Evolutionary conservation across 37 sponge, comb jelly and placozoan species (phyloP), one percentile per base, ranked within the genome.

Genomic region (Halisarca cf. caerulea): DNA sequence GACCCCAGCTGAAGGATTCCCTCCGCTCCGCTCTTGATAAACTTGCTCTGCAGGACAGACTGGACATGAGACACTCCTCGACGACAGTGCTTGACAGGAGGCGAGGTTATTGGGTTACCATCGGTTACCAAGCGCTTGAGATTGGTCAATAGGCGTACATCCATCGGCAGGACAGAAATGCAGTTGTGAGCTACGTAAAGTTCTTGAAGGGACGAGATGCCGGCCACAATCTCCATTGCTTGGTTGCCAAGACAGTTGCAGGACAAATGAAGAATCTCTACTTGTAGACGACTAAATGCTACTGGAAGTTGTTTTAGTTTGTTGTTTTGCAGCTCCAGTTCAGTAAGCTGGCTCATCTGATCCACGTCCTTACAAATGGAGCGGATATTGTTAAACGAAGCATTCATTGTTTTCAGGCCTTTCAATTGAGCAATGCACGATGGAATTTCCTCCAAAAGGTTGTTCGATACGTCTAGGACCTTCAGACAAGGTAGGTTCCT

Each of bases 311-410:
- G 2, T 1, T 28, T 4, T 1, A 68, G 34, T 34, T 34, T 27
- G 35, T 68, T 68, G 34, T 68, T 68, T 28, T 68, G 69, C 17
- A 68, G 30, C 35, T 68, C 69, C 32, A 68, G 34, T 34, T 68
- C 69, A 2, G 0, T 28, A 2, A 68, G 35, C 1, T 68, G 30
- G 17, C 4, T 30, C 32, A 68, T 28, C 35, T 17, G 35, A 3
- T 34, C 32, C 1, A 68, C 34, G 15, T 30, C 69, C n/a, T 30
- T 34, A 30, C 35, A 68, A 68, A 68, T 28, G 2, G 69, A 6
- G 30, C 33, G 2, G 35, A 68, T 24, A 18, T 27, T 68, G 34
- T 68, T 68, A 30, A 68, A 68, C 2, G 69, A 6, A 32, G 69
- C 69, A 28, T 34, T 68, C 35, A 68, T 3, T 1, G 30, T 34